Conservation (phyloP, 1,140 invertebrate genomes). For the Neelides sp. region DNA sequence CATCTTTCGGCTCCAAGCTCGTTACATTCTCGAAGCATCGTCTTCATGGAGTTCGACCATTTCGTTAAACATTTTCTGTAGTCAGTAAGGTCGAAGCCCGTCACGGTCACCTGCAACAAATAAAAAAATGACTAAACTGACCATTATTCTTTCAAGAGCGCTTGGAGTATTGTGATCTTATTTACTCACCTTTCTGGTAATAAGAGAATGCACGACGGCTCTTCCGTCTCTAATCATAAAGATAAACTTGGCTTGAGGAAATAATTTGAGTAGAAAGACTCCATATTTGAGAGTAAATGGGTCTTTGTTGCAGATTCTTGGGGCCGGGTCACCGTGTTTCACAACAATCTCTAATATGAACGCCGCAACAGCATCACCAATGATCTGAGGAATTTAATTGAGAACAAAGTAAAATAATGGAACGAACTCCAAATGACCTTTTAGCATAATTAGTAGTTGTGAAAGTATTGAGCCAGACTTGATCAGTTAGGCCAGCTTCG, state of each 20-base stretch:
- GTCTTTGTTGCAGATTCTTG: slow-evolving; percentile 94
- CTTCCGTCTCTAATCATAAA: slow-evolving; percentile 96
- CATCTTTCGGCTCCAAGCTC: slow-evolving; percentile 71
- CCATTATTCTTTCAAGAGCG: not conserved
- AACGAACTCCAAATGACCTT: not conserved
- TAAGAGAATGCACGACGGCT: slow-evolving; percentile 94
- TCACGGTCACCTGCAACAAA: slow-evolving; percentile 73
- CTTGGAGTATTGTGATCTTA: not conserved
- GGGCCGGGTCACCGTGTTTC: slow-evolving; percentile 84
- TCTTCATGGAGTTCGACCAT: slow-evolving; percentile 89
- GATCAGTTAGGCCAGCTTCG: slow-evolving; percentile 86
- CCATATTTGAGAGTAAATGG: slow-evolving; percentile 93
- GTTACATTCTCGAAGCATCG: slow-evolving; percentile 88
- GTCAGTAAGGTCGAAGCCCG: slow-evolving; percentile 86
- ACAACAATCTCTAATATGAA: slow-evolving; percentile 95
- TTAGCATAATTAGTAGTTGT: not conserved
- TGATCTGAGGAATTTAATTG: slow-evolving; percentile 19
- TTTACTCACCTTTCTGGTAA: slow-evolving; percentile 66
- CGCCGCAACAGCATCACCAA: slow-evolving; percentile 63
- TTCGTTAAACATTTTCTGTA: slow-evolving; percentile 87
- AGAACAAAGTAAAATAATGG: not conserved
- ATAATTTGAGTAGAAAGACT: slow-evolving; percentile 51
- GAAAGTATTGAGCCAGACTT: slow-evolving; percentile 45
- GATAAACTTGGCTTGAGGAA: slow-evolving; percentile 78
- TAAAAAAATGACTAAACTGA: slow-evolving; percentile 13